Evolutionary conservation across 2,888 invertebrate genomes (phyloP).

Genomic region (Drosophila engyochracea): DNA sequence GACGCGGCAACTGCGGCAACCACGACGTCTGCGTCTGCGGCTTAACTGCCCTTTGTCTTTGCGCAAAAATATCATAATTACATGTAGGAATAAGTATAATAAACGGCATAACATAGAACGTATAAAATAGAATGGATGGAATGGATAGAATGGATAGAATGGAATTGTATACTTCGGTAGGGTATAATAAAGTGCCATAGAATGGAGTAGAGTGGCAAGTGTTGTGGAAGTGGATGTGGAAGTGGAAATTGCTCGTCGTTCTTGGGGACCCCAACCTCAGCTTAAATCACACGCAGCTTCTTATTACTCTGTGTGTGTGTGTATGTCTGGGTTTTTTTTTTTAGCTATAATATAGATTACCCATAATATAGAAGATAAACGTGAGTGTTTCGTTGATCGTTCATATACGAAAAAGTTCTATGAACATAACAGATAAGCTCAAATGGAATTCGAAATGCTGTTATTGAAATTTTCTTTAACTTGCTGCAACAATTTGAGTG

Average conservation of each 20-base stretch:
- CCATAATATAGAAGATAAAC: conserved; percentile 13
- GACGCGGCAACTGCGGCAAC: conserved; percentile 5
- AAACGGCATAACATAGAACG: conserved; percentile 40
- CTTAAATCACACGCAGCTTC: conserved; percentile 51
- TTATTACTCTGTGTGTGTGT: neutral
- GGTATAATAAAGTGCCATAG: conserved; percentile 4
- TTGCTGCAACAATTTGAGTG: neutral
- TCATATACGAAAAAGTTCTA: conserved; percentile 13
- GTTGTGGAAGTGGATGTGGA: conserved; percentile 59
- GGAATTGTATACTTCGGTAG: conserved; percentile 20
- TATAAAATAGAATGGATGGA: conserved; percentile 27
- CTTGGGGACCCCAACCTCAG: conserved; percentile 30
- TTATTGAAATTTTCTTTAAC: neutral
- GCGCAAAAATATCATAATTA: conserved; percentile 65
- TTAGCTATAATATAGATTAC: conserved; percentile 5
- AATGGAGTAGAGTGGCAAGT: conserved; percentile 27
- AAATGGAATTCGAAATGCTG: neutral
- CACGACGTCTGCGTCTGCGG: conserved; percentile 11
- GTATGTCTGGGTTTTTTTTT: conserved; percentile 5
- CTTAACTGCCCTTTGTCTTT: conserved; percentile 74
- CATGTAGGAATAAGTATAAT: conserved; percentile 60
- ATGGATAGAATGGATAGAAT: conserved; percentile 28
- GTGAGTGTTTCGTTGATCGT: conserved; percentile 25
- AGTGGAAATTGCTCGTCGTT: conserved; percentile 59
- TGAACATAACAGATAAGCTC: neutral